Evolutionary conservation across 2,797 vertebrate species (phyloP).

Genomic region (Limnodromus scolopaceus): DNA sequence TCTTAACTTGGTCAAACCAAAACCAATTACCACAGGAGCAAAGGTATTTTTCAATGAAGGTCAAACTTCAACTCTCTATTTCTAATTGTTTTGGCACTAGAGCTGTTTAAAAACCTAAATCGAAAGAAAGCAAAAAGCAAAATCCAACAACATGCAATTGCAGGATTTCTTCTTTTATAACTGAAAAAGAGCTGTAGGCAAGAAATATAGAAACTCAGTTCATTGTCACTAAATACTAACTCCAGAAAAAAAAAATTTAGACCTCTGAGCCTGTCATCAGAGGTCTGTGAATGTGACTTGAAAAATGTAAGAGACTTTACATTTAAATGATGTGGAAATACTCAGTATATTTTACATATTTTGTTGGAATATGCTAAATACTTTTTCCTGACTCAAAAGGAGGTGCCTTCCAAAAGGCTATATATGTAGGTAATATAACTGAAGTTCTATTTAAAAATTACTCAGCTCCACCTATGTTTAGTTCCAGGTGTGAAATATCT

Average conservation of each 20-base stretch:
- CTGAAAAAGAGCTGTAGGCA: not conserved
- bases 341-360: not conserved
- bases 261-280: not conserved
- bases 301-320: not conserved
- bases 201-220: not conserved
- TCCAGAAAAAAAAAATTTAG: not conserved
- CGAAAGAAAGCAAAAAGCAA: not conserved
- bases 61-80: not conserved
- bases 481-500: not conserved
- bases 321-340: not conserved
- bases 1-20: not conserved
- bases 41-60: not conserved
- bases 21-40: not conserved
- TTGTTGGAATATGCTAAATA: not conserved
- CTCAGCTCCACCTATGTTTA: fast-evolving
- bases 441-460: not conserved
- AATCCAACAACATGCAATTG: not conserved
- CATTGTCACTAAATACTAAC: not conserved
- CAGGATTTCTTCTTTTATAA: not conserved
- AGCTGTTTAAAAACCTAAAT: not conserved
- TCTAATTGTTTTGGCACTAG: not conserved
- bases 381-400: not conserved
- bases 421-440: not conserved
- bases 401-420: not conserved
- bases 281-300: not conserved